These are phyloP conservation scores for Accipiter virgatus DNA, from an alignment of 2,113 vertebrate genomes.

Conservation along the genomic window DNA sequence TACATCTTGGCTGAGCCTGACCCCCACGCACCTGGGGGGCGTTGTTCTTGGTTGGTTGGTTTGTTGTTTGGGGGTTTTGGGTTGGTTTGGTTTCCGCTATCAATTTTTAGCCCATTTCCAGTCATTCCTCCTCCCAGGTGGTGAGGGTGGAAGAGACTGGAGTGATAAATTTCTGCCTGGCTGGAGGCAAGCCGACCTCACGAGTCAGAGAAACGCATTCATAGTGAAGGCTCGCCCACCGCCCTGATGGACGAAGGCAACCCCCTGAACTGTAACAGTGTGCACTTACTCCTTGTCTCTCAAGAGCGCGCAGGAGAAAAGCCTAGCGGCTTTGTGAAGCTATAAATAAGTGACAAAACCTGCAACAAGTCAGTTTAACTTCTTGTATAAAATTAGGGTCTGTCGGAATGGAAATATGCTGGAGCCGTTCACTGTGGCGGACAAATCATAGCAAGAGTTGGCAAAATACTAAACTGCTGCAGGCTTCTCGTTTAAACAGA, in stretches of 20 bases:
- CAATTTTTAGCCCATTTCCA: background rate
- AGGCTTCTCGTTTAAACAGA: background rate
- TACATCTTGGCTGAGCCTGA: too few relatives aligned
- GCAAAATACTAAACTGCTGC: accelerated
- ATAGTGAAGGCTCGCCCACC: accelerated
- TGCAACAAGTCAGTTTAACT: background rate
- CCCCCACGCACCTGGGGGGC: too few relatives aligned
- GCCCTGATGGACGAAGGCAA: background rate
- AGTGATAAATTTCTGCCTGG: accelerated
- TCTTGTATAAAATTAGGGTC: background rate
- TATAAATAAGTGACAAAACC: background rate
- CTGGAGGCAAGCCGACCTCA: background rate
- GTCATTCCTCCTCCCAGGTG: accelerated
- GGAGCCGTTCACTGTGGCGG: background rate
- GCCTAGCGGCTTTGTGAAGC: background rate
- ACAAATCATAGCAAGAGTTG: background rate
- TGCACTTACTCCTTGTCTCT: accelerated
- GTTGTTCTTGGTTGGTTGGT: too few relatives aligned
- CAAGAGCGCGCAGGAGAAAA: accelerated
- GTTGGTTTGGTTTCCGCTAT: too few relatives aligned
- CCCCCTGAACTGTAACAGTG: accelerated
- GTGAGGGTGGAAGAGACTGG: background rate
- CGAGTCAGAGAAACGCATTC: accelerated
- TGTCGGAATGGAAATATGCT: accelerated
- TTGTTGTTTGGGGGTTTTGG: background rate